Evolutionary conservation across 2,797 vertebrate genomes (phyloP).

Genomic region (Trachurus trachurus): DNA sequence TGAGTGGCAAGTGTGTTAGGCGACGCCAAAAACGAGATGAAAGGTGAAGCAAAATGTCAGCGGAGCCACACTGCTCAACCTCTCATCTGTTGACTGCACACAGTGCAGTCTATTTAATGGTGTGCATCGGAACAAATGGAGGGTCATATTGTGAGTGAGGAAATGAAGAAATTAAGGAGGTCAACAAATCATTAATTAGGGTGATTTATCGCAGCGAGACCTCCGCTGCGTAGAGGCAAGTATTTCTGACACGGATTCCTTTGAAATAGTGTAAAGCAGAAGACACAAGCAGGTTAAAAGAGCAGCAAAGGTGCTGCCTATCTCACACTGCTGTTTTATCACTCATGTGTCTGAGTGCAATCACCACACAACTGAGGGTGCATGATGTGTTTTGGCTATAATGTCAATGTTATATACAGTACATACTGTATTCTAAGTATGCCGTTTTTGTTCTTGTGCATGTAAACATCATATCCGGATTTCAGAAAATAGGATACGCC

Average conservation of each 20-base stretch:
- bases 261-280: conserved; percentile 5
- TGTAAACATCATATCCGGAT: no score
- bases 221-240: not conserved
- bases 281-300: not conserved
- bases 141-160: not conserved
- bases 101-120: conserved; percentile 30
- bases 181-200: conserved; percentile 12
- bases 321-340: conserved; percentile 9
- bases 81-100: conserved; percentile 45
- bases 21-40: conserved; percentile 67
- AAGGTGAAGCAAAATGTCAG: conserved; percentile 81
- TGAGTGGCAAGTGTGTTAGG: conserved; percentile 62
- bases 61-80: conserved; percentile 64
- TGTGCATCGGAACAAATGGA: conserved; percentile 27
- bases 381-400: not conserved
- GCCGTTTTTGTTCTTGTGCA: no score
- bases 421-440: no score
- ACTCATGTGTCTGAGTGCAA: not conserved
- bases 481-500: no score
- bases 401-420: no score
- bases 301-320: not conserved
- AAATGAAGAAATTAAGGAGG: not conserved
- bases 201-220: not conserved
- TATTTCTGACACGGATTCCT: not conserved
- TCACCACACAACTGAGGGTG: not conserved